Percentiles rank a stretch among this genome's conserved stretches.
Conservation (phyloP, 2,797 vertebrate species). For the Melanotaenia boesemani region DNA sequence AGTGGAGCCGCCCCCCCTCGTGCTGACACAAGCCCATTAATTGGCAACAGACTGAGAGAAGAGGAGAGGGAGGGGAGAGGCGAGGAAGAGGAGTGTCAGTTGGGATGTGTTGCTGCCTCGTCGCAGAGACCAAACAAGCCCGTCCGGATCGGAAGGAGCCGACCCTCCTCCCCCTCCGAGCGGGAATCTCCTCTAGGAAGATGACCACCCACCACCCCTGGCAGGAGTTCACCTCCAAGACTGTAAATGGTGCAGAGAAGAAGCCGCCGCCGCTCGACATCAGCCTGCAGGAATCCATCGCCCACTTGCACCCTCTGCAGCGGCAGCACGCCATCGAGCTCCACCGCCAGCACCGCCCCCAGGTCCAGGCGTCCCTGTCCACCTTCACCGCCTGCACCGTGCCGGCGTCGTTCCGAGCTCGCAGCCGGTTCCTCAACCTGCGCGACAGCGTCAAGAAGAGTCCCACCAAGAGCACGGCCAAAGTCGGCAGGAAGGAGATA, state of each 20-base stretch:
- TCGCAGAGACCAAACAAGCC: neutral
- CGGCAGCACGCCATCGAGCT: constrained; percentile 69
- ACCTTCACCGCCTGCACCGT: constrained; percentile 80
- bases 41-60: constrained; percentile 71
- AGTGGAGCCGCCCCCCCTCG: constrained; percentile 47
- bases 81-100: constrained; percentile 37
- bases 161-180: neutral
- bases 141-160: neutral
- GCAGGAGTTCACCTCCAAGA: constrained; percentile 61
- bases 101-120: constrained; percentile 32
- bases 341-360: constrained; percentile 20
- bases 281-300: constrained; percentile 67
- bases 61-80: constrained; percentile 38
- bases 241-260: constrained; percentile 46
- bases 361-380: constrained; percentile 37
- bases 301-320: constrained; percentile 66
- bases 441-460: constrained; percentile 92
- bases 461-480: constrained; percentile 89
- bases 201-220: constrained; percentile 75
- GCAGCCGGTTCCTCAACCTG: constrained; percentile 87
- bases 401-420: constrained; percentile 77
- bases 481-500: constrained; percentile 78
- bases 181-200: constrained; percentile 14
- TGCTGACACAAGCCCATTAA: constrained; percentile 81
- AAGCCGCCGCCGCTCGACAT: constrained; percentile 22